A percentile compares a stretch with the other conserved stretches of the same genome.
Evolutionary conservation across 2,888 invertebrate genomes (phyloP).

Genomic region (Vannuccia rotundouncinata): DNA sequence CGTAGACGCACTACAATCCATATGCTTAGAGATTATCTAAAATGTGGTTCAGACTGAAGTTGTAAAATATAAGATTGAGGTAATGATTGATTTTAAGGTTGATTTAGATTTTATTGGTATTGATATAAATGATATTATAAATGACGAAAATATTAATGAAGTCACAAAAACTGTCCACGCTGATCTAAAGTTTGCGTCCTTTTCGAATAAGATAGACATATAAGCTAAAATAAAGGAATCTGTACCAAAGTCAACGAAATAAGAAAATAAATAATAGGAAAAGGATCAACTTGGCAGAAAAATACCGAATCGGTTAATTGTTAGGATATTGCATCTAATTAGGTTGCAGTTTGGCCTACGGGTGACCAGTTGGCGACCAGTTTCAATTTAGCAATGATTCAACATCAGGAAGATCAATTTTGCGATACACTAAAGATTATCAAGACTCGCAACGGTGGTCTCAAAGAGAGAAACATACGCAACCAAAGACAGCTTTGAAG

Average conservation of each 20-base stretch:
- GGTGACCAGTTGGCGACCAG: not conserved
- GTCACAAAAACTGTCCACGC: not conserved
- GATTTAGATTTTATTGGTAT: too few relatives aligned
- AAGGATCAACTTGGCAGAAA: not conserved
- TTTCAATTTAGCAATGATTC: not conserved
- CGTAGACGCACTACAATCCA: too few relatives aligned
- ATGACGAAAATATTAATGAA: not conserved
- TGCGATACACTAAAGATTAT: not conserved
- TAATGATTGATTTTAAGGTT: too few relatives aligned
- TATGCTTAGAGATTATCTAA: too few relatives aligned
- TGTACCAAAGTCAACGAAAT: not conserved
- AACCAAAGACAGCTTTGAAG: not conserved
- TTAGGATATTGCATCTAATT: not conserved
- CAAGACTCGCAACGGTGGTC: not conserved
- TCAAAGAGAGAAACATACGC: not conserved
- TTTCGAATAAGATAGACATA: not conserved
- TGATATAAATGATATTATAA: not conserved
- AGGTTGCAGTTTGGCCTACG: not conserved
- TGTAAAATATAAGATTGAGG: too few relatives aligned
- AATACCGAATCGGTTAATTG: not conserved
- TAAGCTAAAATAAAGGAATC: not conserved
- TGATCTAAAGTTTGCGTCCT: not conserved
- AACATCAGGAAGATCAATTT: not conserved
- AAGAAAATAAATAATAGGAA: not conserved
- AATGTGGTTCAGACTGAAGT: too few relatives aligned